Evolutionary conservation across 2,797 vertebrate species (phyloP), one percentile per base, ranked within the genome.

Genomic region (Pelodytes ibericus): DNA sequence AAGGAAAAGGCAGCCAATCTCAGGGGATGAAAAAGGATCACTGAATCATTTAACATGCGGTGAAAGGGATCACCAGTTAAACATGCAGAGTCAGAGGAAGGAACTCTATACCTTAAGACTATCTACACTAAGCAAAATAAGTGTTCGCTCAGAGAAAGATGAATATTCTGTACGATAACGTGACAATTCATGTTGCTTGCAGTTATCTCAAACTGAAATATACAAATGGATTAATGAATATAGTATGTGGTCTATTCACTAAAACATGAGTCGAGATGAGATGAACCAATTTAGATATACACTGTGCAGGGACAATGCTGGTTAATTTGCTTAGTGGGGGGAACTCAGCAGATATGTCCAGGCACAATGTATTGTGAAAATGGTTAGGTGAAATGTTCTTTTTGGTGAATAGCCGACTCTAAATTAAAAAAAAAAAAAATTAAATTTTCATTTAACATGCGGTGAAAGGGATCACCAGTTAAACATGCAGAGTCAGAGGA

Each of bases 21-120:
- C 64, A 6, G 18, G 63, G 62, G 51, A 67, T 58, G 27, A 53
- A 67, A 60, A 47, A 62, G 22, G 57, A 75, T 69, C 65, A 69
- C 65, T 75, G 59, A 75, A 75, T 70, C 74, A 75, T 75, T 69
- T 53, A 75, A 69, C 31, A 26, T 56, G 57, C 27, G 25, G 41
- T 49, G 56, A 33, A 74, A 66, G 47, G 62, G 51, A 68, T 75
- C 73, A 75, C 64, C 47, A 70, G 18, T 69, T 53, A 60, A 44
- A 75, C 65, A 70, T 30, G 58, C 30, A 26, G 25, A 56, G 57
- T 30, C 44, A 69, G 56, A 56, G 66, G 66, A 69, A 53, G 65
- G 74, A 69, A 75, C 68, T 25, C 30, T 62, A 75, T 53, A 62
- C 74, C 73, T 36, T 10, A 36, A 49, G 20, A 11, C 58, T 70